Percentiles rank a stretch among this genome's conserved stretches.
These are phyloP conservation scores for Alentia gelatinosa DNA, from an alignment of 2,888 invertebrate genomes.

Conservation along the genomic window DNA sequence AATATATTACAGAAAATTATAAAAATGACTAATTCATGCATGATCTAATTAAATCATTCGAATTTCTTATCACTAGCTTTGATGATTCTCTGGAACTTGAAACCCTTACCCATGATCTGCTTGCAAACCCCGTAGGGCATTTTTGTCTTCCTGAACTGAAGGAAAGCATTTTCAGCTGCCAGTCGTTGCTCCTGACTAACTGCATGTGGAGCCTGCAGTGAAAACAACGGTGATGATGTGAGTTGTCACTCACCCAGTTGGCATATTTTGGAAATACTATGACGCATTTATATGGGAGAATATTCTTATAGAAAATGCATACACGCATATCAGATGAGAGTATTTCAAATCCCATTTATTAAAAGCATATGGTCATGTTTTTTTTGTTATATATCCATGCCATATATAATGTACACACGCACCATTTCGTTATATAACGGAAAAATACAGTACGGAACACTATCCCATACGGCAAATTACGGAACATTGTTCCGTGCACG, in stretches of 20 bases:
- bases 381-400: no score
- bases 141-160: conserved; percentile 90
- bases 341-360: background rate
- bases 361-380: background rate
- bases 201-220: conserved; percentile 87
- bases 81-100: conserved; percentile 3
- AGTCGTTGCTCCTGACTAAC: conserved; percentile 89
- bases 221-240: no score
- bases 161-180: conserved; percentile 90
- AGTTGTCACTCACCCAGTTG: no score
- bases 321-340: no score
- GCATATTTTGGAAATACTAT: no score
- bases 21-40: background rate
- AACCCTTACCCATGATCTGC: conserved; percentile 86
- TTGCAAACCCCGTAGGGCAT: conserved; percentile 90
- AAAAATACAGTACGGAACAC: no score
- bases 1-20: background rate
- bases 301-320: no score
- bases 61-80: background rate
- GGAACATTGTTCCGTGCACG: no score
- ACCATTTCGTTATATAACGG: no score
- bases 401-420: no score
- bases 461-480: no score
- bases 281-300: no score
- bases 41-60: background rate